phyloP scores from a whole-genome alignment of 1,140 invertebrate species.

The Pogonomyrmex barbatus region DNA sequence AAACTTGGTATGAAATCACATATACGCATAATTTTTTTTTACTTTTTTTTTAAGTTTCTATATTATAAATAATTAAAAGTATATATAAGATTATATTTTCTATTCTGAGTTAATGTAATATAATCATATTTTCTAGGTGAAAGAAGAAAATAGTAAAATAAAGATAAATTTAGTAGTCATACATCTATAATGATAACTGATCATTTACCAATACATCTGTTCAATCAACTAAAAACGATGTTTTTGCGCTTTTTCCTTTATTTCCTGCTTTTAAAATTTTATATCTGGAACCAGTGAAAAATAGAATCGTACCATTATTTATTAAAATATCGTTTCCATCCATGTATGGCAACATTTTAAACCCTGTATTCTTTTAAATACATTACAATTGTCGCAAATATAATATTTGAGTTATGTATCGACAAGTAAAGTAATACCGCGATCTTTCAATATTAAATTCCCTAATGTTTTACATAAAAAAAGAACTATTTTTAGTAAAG shows the following conservation, averaged over 20 bases:
- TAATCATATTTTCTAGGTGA: neutral
- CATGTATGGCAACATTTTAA: neutral
- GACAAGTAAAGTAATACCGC: neutral
- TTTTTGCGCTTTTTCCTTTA: neutral
- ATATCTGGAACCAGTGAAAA: constrained; percentile 7
- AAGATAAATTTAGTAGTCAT: neutral
- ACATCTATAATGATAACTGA: neutral
- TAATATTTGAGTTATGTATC: constrained; percentile 1
- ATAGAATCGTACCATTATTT: neutral
- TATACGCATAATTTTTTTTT: neutral
- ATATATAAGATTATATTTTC: neutral
- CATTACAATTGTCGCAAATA: neutral
- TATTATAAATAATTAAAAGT: neutral
- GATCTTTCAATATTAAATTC: neutral
- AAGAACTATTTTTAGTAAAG: neutral
- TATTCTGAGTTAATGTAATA: neutral
- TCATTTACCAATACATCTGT: neutral
- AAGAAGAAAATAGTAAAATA: neutral
- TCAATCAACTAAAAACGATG: constrained; percentile 11
- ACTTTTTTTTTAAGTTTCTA: neutral
- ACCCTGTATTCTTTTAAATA: neutral
- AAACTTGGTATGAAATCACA: neutral
- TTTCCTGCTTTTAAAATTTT: neutral
- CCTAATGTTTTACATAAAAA: neutral
- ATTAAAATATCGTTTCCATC: constrained; percentile 7